Evolutionary conservation across 2,888 invertebrate species (phyloP), one percentile per base, ranked within the genome.

Genomic region (Nemotelus pantherinus): DNA sequence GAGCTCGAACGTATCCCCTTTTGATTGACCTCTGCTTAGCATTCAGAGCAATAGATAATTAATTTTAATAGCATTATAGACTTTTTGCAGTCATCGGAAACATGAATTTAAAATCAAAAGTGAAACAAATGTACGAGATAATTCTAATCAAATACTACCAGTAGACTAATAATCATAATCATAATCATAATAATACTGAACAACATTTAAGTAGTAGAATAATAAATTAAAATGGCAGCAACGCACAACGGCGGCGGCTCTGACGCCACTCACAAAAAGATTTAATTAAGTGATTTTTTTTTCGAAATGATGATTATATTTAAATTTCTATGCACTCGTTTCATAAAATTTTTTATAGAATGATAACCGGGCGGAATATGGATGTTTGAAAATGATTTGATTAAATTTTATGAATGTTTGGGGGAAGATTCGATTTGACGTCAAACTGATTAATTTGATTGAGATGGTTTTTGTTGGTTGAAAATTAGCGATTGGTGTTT

Each of bases 21-120:
- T 68, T 50, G n/a, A 44, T 65, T 68, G 67, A 68, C 67, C 67
- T 68, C 48, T 50, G 25, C 67, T 47, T 7, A 43, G 25, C 25
- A 25, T 25, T 25, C 25, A 25, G 25, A 10, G 65, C 47, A n/a
- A 50, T 3, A 7, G 48, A 68, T 68, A 48, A 68, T 68, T 68
- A 68, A 50, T 68, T 68, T 68, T 25, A 65, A 68, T 50, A n/a
- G 50, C 45, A 25, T 50, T 48, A 5, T 68, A 7, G 50, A 48
- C 50, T 68, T 68, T 68, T 50, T 68, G 67, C 50, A 68, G 25
- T 68, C 9, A n/a, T 45, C 7, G 45, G 57, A 25, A 7, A 10
- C 39, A 3, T 60, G 60, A 4, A 60, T 43, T 4, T 39, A 43
- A 60, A 60, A 41, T 41, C 25, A 25, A 25, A 25, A 60, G 43